Evolutionary conservation across 30 jellyfish, hydroid and myxozoan species (phyloP).

Genomic region (Turritopsis rubra): DNA sequence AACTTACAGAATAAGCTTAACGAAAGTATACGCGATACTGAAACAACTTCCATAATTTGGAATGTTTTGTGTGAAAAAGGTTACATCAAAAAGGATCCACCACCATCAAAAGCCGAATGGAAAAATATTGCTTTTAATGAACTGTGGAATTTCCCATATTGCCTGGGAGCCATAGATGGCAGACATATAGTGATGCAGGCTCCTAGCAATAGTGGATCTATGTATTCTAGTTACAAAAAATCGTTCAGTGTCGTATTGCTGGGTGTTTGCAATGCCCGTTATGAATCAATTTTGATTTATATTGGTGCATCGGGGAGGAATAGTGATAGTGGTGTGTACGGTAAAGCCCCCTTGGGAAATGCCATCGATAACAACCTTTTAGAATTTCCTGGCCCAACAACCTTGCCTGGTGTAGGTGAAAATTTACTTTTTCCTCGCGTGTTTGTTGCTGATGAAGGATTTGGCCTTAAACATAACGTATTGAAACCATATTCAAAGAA

Average conservation of each 20-base stretch:
- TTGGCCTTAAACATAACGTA: not conserved
- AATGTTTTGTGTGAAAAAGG: conserved; percentile 14
- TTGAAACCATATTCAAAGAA: not conserved
- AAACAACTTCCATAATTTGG: not conserved
- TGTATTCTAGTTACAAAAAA: conserved; percentile 10
- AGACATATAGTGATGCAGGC: conserved; percentile 34
- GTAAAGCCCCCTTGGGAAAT: conserved; percentile 20
- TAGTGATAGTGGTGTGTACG: conserved; percentile 28
- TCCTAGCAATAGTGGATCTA: conserved; percentile 37
- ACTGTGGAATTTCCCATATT: conserved; percentile 31
- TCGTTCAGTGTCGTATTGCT: conserved; percentile 29
- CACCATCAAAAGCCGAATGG: not conserved
- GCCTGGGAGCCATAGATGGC: conserved; percentile 34
- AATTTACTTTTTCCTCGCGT: not conserved
- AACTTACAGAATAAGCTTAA: conserved; percentile 28
- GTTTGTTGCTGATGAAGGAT: not conserved
- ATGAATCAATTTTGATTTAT: conserved; percentile 18
- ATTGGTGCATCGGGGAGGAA: conserved; percentile 26
- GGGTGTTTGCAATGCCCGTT: conserved; percentile 18
- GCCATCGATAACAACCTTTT: conserved; percentile 11
- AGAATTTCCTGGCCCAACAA: not conserved
- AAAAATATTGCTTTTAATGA: not conserved
- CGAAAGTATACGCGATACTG: conserved; percentile 18
- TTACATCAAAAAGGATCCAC: conserved; percentile 13
- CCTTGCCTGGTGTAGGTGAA: not conserved